Evolutionary conservation across 2,113 vertebrate species (phyloP).

Genomic region (Austrofundulus limnaeus): DNA sequence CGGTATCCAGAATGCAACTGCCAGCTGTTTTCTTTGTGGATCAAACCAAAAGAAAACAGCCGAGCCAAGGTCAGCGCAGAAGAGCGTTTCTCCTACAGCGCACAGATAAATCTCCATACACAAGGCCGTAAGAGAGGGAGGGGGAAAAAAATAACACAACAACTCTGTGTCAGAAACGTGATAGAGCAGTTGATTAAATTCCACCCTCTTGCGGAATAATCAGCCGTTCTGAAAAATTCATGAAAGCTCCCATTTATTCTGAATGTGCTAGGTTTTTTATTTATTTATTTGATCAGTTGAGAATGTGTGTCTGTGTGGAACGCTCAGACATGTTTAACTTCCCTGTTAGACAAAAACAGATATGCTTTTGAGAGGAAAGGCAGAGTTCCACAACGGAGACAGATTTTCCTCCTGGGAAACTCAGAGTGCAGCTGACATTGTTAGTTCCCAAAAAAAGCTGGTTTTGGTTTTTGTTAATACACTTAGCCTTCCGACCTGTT

Average conservation of each 20-base stretch:
- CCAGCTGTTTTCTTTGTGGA: slow-evolving; percentile 79
- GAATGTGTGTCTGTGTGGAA: slow-evolving; percentile 26
- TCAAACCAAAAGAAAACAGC: slow-evolving; percentile 79
- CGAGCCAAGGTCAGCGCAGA: slow-evolving; percentile 69
- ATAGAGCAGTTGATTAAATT: slow-evolving; percentile 46
- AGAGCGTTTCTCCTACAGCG: slow-evolving; percentile 61
- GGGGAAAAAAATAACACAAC: slow-evolving; percentile 22
- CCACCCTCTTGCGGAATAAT: slow-evolving; percentile 52
- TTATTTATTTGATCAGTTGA: slow-evolving; percentile 37
- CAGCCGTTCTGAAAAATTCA: slow-evolving; percentile 32
- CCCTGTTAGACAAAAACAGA: slow-evolving; percentile 21
- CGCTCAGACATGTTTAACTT: slow-evolving; percentile 35
- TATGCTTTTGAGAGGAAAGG: slow-evolving; percentile 11
- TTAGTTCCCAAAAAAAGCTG: neutral
- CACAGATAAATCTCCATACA: slow-evolving; percentile 52
- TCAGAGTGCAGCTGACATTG: neutral
- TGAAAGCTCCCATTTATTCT: slow-evolving; percentile 51
- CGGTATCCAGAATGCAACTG: slow-evolving; percentile 66
- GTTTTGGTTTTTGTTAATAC: neutral
- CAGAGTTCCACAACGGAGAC: slow-evolving; percentile 5
- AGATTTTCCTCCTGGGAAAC: slow-evolving; percentile 22
- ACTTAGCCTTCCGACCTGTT: slow-evolving; percentile 12
- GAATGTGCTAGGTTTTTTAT: slow-evolving; percentile 19
- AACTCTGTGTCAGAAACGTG: slow-evolving; percentile 31
- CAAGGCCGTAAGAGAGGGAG: slow-evolving; percentile 13